These are phyloP conservation scores for Xiphydria camelus DNA, from an alignment of 2,888 invertebrate species.

Conservation along the genomic window DNA sequence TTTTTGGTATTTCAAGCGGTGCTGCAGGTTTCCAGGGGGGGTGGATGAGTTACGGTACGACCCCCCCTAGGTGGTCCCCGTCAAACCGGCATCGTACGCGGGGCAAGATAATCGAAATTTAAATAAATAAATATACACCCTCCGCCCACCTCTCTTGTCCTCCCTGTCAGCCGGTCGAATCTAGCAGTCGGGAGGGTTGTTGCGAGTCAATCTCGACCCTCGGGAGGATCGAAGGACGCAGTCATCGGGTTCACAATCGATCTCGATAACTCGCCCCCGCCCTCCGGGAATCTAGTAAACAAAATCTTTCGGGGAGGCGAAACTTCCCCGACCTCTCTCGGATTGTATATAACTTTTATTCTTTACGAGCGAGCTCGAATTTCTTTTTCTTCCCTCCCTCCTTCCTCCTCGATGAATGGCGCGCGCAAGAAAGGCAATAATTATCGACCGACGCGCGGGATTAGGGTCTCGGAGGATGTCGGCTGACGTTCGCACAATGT, in stretches of 20 bases:
- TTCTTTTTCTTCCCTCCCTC: too few relatives aligned
- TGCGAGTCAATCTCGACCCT: too few relatives aligned
- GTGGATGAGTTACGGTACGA: slow-evolving; percentile 41
- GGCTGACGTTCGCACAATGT: slow-evolving; percentile 21
- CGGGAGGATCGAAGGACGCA: too few relatives aligned
- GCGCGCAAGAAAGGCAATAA: slow-evolving; percentile 17
- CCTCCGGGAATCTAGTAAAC: too few relatives aligned
- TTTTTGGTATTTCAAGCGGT: slow-evolving; percentile 30
- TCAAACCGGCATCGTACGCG: slow-evolving; percentile 36
- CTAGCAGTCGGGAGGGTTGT: too few relatives aligned
- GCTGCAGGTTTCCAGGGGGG: too few relatives aligned
- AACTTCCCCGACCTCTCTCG: neutral
- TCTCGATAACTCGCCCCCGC: too few relatives aligned
- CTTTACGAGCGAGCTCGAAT: neutral
- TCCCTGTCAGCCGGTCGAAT: too few relatives aligned
- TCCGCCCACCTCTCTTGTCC: neutral
- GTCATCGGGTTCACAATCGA: too few relatives aligned
- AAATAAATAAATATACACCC: slow-evolving; percentile 42
- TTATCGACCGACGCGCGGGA: slow-evolving; percentile 22
- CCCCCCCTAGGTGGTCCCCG: slow-evolving; percentile 43
- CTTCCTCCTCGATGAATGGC: too few relatives aligned
- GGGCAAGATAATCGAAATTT: slow-evolving; percentile 46
- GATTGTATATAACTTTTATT: neutral
- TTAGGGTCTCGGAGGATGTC: slow-evolving; percentile 20
- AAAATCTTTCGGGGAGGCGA: neutral